Conservation (phyloP, 2,797 vertebrate species). For the Pangasius larnaudii region DNA sequence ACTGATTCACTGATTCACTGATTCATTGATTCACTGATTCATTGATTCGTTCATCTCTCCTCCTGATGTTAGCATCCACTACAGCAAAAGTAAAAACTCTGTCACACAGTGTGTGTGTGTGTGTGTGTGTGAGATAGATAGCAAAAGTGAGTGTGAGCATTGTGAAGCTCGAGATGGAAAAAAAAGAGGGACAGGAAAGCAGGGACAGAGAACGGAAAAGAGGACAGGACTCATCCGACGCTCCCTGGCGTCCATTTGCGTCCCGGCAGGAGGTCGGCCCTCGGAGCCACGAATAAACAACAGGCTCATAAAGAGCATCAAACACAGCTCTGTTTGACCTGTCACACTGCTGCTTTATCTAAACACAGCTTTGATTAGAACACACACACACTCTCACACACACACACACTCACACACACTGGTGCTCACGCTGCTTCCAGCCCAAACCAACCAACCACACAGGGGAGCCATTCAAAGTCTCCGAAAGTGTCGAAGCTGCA, state of each 20-base stretch:
- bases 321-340: constrained; percentile 58
- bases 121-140: background rate
- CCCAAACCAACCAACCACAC: constrained; percentile 28
- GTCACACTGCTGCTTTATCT: constrained; percentile 54
- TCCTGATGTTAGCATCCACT: background rate
- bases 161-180: constrained; percentile 48
- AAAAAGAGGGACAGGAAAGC: constrained; percentile 34
- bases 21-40: background rate
- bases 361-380: constrained; percentile 55
- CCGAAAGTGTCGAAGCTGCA: constrained; percentile 35
- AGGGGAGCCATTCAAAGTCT: constrained; percentile 40
- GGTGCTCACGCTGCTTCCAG: background rate
- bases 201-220: background rate
- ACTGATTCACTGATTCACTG: background rate
- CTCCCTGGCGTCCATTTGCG: constrained; percentile 60
- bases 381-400: constrained; percentile 44
- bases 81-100: background rate
- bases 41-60: background rate
- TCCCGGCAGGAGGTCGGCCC: constrained; percentile 64
- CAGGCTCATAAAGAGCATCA: constrained; percentile 58
- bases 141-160: background rate
- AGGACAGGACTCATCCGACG: constrained; percentile 38
- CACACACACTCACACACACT: constrained; percentile 25
- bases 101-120: background rate
- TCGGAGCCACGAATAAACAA: constrained; percentile 54